Base-by-base conservation (phyloP, 2,113 vertebrate genomes). In the Odobenus rosmarus region DNA sequence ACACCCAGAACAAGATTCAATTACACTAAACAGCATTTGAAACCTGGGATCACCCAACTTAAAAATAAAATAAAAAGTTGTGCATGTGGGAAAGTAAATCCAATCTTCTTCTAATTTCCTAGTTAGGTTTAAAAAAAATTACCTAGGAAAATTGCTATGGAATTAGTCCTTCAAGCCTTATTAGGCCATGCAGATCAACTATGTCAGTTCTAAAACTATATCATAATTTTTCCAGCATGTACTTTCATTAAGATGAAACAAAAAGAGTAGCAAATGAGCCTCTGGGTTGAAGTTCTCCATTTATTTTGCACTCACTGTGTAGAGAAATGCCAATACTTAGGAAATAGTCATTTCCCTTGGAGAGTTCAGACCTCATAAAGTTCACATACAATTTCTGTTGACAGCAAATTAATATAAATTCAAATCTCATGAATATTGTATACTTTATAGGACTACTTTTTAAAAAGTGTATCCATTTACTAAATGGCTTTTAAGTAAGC, bases 401-500 rank as follows among this genome's bases (percentile, higher is more conserved):
- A 88, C 15, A 88, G 26, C 42, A 69, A 95, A 83, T 77, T 90
- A 86, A 90, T 71, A 95, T n/a, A 77, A 53, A 93, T 53, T 77
- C 15, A 90, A 90, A 95, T 61, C n/a, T 93, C 81, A 93, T 57
- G 24, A 87, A 83, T 88, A 90, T 21, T 86, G 10, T 57, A 61
- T 46, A 69, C 53, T 90, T 86, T 69, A 87, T n/a, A 92, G 24
- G 49, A 51, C 15, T 64, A 46, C 59, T 69, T 77, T 96, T 61
- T 3, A 10, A 83, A 89, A 86, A 79, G 23, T 7, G 31, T 59
- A 64, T 59, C 16, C 76, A 84, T 42, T 93, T 80, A 83, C 16
- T 80, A 80, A 95, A 80, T 93, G 28, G 21, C 10, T 84, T 96
- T 96, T 95, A 88, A 72, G 33, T 88, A 93, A 93, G 36, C 12